Conservation (phyloP, 2,888 invertebrate species). For the Limenitis arthemis region DNA sequence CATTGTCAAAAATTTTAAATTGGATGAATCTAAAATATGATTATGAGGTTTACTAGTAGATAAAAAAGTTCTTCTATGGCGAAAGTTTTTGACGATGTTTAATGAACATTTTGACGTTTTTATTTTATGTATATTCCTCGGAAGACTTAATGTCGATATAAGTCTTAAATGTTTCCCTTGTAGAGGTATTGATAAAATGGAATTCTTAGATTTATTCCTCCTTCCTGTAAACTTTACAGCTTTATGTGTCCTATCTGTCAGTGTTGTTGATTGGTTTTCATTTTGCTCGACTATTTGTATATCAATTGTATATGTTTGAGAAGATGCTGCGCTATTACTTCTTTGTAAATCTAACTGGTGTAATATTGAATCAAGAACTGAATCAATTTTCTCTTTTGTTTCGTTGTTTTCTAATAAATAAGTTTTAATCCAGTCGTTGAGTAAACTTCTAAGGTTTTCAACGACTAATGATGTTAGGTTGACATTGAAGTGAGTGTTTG, state of each 20-base stretch:
- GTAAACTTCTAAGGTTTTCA: slow-evolving; percentile 43
- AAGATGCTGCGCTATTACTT: slow-evolving; percentile 29
- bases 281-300: slow-evolving; percentile 36
- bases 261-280: slow-evolving; percentile 3
- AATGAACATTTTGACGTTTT: slow-evolving; percentile 20
- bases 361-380: slow-evolving; percentile 43
- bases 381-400: slow-evolving; percentile 39
- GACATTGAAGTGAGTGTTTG: slow-evolving; percentile 24
- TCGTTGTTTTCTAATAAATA: slow-evolving; percentile 39
- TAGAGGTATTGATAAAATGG: slow-evolving; percentile 37
- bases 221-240: not conserved
- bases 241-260: not conserved
- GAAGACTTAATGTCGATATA: slow-evolving; percentile 55
- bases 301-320: slow-evolving; percentile 42
- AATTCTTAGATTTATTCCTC: slow-evolving; percentile 10
- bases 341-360: slow-evolving; percentile 32
- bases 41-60: slow-evolving; percentile 28
- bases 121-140: slow-evolving; percentile 37
- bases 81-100: slow-evolving; percentile 28
- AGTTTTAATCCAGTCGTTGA: slow-evolving; percentile 45
- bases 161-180: slow-evolving; percentile 37
- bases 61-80: slow-evolving; percentile 30
- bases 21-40: slow-evolving; percentile 31
- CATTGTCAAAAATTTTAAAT: slow-evolving; percentile 39
- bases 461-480: slow-evolving; percentile 43